Base-by-base conservation (phyloP, 92 coral and sea anemone genomes). In the Palythoa grandis region DNA sequence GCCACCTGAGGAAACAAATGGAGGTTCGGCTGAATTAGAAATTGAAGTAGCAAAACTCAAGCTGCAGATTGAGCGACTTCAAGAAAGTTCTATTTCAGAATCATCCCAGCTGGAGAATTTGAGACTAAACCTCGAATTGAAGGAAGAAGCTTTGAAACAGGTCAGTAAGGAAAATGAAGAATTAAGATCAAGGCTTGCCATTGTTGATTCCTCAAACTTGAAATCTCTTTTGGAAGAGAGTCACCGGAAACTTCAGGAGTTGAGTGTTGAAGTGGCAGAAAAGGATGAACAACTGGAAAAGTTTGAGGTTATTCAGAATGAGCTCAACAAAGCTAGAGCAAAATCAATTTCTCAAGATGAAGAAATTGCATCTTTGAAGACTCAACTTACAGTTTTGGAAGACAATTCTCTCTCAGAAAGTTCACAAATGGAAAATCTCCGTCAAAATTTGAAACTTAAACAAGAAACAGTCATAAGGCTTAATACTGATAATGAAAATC, bases 381-480 rank as follows among this genome's bases (percentile, higher is more conserved):
- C 87, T 50, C 92, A 87, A 35, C 90, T 94, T 35, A 95, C 93
- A 19, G 75, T 79, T 84, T 85, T 90, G 5, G 98, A 94, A 82
- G 98, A 94, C 67, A 94, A 92, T 72, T 94, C 98, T 8, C 88
- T 92, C 60, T 92, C 98, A 3, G 98, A 94, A 75, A 88, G 93
- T 23, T 92, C 98, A 4, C 93, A 90, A 87, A 92, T 94, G 78
- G 96, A 90, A 79, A 91, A 92, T 79, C 87, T 96, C 76, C 92
- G 79, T 82, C 96, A 94, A 87, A 95, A 93, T 72, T 87, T 96
- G 52, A 92, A 91, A 86, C 82, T 95, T 65, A 96, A 95, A 84
- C 97, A 91, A 76, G 79, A 93, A 63, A 90, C 95, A 14, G 96
- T 95, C 3, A 87, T 79, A 17, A 96, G 95, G 83, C 90, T 96